phyloP scores from a whole-genome alignment of 2,113 vertebrate species.

The Polypterus bichir region DNA sequence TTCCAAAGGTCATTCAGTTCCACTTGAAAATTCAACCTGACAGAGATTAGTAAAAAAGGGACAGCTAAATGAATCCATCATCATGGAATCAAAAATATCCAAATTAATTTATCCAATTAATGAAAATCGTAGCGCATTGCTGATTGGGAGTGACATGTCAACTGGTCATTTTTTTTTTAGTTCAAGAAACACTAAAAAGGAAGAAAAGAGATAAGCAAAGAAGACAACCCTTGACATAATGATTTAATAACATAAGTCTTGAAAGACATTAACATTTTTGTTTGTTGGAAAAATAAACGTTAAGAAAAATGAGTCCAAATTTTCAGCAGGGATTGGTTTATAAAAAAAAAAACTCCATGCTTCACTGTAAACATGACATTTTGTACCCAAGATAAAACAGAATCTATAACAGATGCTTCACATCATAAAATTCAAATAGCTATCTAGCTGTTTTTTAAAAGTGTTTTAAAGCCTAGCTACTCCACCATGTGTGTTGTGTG shows the following conservation, averaged over 20 bases:
- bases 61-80: conserved; percentile 76
- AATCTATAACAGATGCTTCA: conserved; percentile 59
- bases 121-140: conserved; percentile 76
- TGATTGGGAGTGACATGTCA: conserved; percentile 57
- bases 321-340: too few species aligned
- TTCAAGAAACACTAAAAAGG: conserved; percentile 19
- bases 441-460: conserved; percentile 64
- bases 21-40: conserved; percentile 92
- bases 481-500: too few species aligned
- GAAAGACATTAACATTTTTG: too few species aligned
- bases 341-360: too few species aligned
- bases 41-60: conserved; percentile 85
- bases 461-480: conserved; percentile 57
- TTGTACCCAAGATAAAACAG: conserved; percentile 7
- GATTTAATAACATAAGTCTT: conserved; percentile 33
- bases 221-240: conserved; percentile 43
- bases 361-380: too few species aligned
- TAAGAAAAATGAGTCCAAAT: too few species aligned
- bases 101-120: conserved; percentile 94
- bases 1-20: conserved; percentile 93
- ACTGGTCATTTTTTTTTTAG: conserved; percentile 56
- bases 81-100: conserved; percentile 79
- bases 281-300: too few species aligned
- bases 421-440: conserved; percentile 64
- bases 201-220: conserved; percentile 32